Conservation (phyloP, 2,888 invertebrate genomes). For the Girardia tigrina region DNA sequence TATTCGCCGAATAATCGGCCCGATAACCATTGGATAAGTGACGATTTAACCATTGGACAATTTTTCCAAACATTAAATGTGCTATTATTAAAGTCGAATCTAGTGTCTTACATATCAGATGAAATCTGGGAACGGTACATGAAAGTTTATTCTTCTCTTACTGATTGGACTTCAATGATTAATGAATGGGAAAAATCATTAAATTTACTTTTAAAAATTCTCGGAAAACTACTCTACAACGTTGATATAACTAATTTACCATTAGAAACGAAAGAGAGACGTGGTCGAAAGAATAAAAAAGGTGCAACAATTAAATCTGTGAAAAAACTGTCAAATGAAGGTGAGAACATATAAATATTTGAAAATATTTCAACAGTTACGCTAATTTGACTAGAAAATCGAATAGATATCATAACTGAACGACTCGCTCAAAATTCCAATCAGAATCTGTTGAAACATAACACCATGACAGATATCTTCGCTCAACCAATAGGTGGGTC, state of each 20-base stretch:
- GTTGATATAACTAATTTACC: neutral
- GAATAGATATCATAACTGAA: neutral
- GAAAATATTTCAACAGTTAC: neutral
- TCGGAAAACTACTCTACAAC: neutral
- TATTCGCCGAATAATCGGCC: neutral
- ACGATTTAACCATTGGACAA: neutral
- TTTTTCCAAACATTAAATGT: neutral
- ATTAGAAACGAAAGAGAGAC: neutral
- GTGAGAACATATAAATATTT: neutral
- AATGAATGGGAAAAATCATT: neutral
- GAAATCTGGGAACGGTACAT: neutral
- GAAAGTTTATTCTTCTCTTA: neutral
- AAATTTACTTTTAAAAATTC: neutral
- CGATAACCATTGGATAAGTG: neutral
- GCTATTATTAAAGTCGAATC: neutral
- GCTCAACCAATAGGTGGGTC: neutral
- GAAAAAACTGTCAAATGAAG: neutral
- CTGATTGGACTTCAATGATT: neutral
- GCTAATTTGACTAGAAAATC: neutral
- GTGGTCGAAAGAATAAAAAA: neutral
- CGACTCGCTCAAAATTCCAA: neutral
- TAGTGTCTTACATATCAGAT: slow-evolving; percentile 19
- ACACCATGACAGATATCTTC: neutral
- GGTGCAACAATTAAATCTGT: neutral
- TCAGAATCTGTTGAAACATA: neutral